Percentiles rank a stretch among this genome's conserved stretches.
phyloP scores from a whole-genome alignment of 2,113 vertebrate genomes.

The Triplophysa tibetana region DNA sequence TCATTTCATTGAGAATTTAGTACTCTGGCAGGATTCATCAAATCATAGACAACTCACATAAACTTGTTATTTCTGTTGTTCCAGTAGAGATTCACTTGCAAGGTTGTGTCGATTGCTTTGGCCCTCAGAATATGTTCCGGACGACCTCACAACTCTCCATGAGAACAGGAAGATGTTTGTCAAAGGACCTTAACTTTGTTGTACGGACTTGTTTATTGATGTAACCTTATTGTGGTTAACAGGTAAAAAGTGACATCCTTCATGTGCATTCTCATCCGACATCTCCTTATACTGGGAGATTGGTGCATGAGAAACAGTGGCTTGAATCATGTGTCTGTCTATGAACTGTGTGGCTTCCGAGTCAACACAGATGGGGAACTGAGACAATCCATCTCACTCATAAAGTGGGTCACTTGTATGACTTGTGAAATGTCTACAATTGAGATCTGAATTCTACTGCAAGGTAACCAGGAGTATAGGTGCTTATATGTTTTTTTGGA shows the following conservation, averaged over 20 bases:
- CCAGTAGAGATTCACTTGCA: not conserved
- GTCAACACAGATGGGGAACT: not conserved
- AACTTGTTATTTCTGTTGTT: not conserved
- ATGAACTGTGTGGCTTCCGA: not conserved
- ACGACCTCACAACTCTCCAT: not conserved
- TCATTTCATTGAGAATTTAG: not conserved
- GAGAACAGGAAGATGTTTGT: not conserved
- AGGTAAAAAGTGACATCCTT: not conserved
- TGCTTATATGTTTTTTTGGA: too few species aligned
- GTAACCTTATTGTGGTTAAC: too few species aligned
- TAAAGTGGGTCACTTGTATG: constrained; percentile 20
- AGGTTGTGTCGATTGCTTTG: not conserved
- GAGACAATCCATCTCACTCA: not conserved
- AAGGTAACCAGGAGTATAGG: not conserved
- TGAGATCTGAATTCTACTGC: not conserved
- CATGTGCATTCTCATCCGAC: not conserved
- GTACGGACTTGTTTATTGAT: not conserved
- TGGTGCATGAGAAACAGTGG: not conserved
- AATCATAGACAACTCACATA: not conserved
- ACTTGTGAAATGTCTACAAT: not conserved
- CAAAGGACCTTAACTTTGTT: not conserved
- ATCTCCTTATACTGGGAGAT: not conserved
- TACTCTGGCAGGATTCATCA: not conserved
- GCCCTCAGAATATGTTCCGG: not conserved
- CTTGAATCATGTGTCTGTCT: not conserved